Base-by-base conservation (phyloP, 1,140 invertebrate species). In the Drosophila rufa region DNA sequence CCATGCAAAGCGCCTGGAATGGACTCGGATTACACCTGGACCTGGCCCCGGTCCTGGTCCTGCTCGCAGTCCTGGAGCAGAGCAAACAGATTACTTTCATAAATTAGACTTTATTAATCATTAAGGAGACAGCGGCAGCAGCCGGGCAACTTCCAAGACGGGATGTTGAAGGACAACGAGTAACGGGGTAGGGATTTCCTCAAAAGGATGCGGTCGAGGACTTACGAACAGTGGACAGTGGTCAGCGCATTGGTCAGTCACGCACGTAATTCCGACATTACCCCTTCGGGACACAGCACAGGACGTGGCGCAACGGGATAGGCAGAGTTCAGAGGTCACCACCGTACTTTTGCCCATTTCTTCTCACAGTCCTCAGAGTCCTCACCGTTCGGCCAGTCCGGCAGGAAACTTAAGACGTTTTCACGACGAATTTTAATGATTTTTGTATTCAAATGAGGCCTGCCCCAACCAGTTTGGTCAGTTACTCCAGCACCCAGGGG, bases 31-130 rank as follows among this genome's bases (percentile, higher is more conserved):
- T 89, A 89, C 85, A 89, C 74, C 85, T 89, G 85, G 78, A 74
- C 43, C 45, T 53, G 62, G 61, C 6, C 8, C 51, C 40, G 53
- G 57, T 60, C 47, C 51, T 40, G 53, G 57, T 60, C 47, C 57
- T 30, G 27, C 19, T 9, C 53, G 14, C 38, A 51, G 51, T 19
- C 60, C 51, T 36, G 17, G 62, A 57, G 67, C 59, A 61, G 56
- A 58, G 85, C 85, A 89, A 91, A 84, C 78, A 91, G 87, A 91
- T 91, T 91, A 91, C 82, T 83, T 91, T 91, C 82, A 91, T 87
- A 91, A 84, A 91, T 91, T 91, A 84, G 87, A 87, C 82, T 91
- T 91, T 87, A 91, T 91, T 91, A 89, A 87, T 91, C 82, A 91
- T 84, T 91, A 91, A 78, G 80, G 76, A 68, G 87, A 81, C 86